Percentiles rank a stretch among this genome's conserved stretches.
These are phyloP conservation scores for Pelmatolapia mariae DNA, from an alignment of 2,113 vertebrate species.

Conservation along the genomic window DNA sequence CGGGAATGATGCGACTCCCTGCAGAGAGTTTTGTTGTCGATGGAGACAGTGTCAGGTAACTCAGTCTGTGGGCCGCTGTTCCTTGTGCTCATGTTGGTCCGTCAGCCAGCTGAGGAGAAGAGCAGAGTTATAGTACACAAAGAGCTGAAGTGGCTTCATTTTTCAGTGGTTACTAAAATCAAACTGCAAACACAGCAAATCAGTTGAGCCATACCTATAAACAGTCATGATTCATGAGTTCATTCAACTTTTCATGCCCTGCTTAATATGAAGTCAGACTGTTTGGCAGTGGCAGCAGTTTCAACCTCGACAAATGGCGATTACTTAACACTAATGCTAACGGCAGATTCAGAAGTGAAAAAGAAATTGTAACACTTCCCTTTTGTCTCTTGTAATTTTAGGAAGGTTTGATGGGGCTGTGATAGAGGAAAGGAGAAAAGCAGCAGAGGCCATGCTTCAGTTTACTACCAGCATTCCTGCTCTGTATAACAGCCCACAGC, in stretches of 20 bases:
- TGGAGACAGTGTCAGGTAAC: neutral
- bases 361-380: neutral
- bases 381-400: constrained; percentile 1
- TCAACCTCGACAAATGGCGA: neutral
- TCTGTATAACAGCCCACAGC: constrained; percentile 87
- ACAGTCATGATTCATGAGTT: neutral
- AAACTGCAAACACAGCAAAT: neutral
- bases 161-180: neutral
- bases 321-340: neutral
- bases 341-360: neutral
- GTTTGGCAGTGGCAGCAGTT: neutral
- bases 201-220: neutral
- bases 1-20: fast-evolving
- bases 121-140: neutral
- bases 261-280: neutral
- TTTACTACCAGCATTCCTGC: constrained; percentile 82
- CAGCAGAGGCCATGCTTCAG: constrained; percentile 77
- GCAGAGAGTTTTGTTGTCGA: neutral
- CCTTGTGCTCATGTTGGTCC: neutral
- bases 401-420: constrained; percentile 85
- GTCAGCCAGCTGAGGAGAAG: neutral
- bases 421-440: constrained; percentile 84
- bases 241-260: neutral
- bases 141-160: neutral
- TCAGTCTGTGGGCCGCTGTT: neutral